Percentiles rank a stretch among this genome's conserved stretches.
Conservation (phyloP, 1,140 invertebrate genomes). For the Nymphalis io region DNA sequence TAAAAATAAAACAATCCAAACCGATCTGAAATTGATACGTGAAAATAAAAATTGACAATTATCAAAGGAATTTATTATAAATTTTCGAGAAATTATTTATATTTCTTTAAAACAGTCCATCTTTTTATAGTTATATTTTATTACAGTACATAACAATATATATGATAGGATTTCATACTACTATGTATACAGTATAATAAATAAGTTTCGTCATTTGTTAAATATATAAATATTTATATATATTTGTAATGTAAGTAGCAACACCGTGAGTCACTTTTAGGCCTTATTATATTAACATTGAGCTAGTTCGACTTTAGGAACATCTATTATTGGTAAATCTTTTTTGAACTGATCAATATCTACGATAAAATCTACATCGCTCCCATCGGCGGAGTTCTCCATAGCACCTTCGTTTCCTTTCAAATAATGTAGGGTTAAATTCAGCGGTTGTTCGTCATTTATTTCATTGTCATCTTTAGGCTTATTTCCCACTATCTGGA, state of each 20-base stretch:
- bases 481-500: constrained; percentile 65
- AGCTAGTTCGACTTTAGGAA: constrained; percentile 55
- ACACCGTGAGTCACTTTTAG: constrained; percentile 13
- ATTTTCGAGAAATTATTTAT: no score
- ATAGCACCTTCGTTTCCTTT: constrained; percentile 45
- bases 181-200: neutral
- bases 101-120: no score
- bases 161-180: neutral
- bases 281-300: constrained; percentile 46
- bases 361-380: constrained; percentile 54
- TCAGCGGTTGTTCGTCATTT: constrained; percentile 33
- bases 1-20: no score
- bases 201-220: neutral
- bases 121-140: neutral
- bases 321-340: constrained; percentile 51
- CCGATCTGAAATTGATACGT: no score
- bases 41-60: no score
- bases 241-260: constrained; percentile 10
- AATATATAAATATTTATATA: neutral
- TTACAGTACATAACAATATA: neutral
- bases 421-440: constrained; percentile 51
- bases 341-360: constrained; percentile 55
- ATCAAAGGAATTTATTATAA: no score
- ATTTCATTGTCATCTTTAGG: constrained; percentile 45
- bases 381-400: constrained; percentile 50